Percentiles rank a stretch among this genome's conserved stretches.
These are phyloP conservation scores for Dendrolimus punctatus DNA, from an alignment of 1,140 invertebrate species.

Conservation along the genomic window DNA sequence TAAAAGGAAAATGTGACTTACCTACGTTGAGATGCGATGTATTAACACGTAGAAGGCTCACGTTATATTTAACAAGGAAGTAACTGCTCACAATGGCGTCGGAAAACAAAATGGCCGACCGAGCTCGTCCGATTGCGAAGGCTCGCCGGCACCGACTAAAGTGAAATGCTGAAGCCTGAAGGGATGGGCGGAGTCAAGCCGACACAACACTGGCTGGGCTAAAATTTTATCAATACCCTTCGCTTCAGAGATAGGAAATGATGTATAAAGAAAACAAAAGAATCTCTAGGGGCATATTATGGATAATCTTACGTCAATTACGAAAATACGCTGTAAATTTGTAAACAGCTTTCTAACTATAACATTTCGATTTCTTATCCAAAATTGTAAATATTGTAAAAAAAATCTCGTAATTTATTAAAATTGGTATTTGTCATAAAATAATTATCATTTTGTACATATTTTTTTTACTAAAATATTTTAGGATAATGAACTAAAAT, in stretches of 20 bases:
- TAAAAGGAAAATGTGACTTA: background rate
- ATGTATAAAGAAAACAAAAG: slow-evolving; percentile 1
- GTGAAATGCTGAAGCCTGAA: background rate
- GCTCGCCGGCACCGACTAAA: slow-evolving; percentile 43
- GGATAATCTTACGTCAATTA: too few species aligned
- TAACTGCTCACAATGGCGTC: slow-evolving; percentile 38
- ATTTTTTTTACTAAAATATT: too few species aligned
- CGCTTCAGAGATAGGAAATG: slow-evolving; percentile 4
- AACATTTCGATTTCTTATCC: too few species aligned
- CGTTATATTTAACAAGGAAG: slow-evolving; percentile 27
- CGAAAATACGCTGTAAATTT: too few species aligned
- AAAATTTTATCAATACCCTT: slow-evolving; percentile 22
- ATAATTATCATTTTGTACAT: too few species aligned
- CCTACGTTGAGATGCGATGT: too few species aligned
- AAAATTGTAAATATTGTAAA: too few species aligned
- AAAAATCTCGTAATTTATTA: too few species aligned
- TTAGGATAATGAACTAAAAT: too few species aligned
- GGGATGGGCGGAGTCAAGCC: slow-evolving; percentile 31
- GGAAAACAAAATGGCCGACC: slow-evolving; percentile 31
- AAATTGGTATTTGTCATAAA: too few species aligned
- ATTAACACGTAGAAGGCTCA: too few species aligned
- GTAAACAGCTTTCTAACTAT: too few species aligned
- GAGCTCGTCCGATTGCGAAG: slow-evolving; percentile 31
- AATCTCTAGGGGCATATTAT: background rate
- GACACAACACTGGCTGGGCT: slow-evolving; percentile 4